Conservation (phyloP, 2,113 vertebrate species). For the Coracopsis vasa region DNA sequence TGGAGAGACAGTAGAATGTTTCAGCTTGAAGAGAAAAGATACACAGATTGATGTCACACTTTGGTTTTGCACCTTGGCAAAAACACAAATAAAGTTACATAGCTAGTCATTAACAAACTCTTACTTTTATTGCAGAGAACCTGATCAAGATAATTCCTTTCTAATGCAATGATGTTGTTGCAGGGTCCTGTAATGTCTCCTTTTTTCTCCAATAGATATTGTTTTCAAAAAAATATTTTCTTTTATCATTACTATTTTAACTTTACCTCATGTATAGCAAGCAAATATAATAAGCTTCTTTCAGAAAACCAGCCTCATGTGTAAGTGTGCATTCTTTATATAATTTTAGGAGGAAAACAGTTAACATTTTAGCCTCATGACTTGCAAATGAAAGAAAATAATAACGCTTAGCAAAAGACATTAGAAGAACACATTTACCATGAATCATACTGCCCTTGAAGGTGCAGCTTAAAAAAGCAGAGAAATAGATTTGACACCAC, state of each 20-base stretch:
- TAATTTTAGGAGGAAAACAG: slow-evolving; percentile 65
- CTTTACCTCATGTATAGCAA: slow-evolving; percentile 55
- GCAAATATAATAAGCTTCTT: slow-evolving; percentile 54
- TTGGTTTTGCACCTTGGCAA: slow-evolving; percentile 39
- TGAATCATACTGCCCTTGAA: slow-evolving; percentile 83
- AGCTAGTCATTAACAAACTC: background rate
- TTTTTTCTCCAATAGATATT: slow-evolving; percentile 38
- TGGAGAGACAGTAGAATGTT: background rate
- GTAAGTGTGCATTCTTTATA: slow-evolving; percentile 59
- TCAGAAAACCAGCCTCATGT: slow-evolving; percentile 19
- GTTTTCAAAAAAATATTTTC: background rate
- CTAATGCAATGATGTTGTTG: background rate
- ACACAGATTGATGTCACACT: slow-evolving; percentile 18
- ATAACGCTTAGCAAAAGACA: slow-evolving; percentile 76
- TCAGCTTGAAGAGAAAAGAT: slow-evolving; percentile 21
- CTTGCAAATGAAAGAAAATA: slow-evolving; percentile 82
- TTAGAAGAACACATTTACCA: slow-evolving; percentile 78
- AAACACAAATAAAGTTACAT: slow-evolving; percentile 40
- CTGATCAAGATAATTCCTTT: slow-evolving; percentile 45
- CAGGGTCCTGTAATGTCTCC: background rate
- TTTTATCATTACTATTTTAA: slow-evolving; percentile 30
- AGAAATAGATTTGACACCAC: slow-evolving; percentile 84
- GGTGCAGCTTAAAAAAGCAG: slow-evolving; percentile 83
- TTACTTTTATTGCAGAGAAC: slow-evolving; percentile 54
- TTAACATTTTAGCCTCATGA: slow-evolving; percentile 77